Base-by-base conservation (phyloP, 2,888 invertebrate species). In the Coelinius sp. region DNA sequence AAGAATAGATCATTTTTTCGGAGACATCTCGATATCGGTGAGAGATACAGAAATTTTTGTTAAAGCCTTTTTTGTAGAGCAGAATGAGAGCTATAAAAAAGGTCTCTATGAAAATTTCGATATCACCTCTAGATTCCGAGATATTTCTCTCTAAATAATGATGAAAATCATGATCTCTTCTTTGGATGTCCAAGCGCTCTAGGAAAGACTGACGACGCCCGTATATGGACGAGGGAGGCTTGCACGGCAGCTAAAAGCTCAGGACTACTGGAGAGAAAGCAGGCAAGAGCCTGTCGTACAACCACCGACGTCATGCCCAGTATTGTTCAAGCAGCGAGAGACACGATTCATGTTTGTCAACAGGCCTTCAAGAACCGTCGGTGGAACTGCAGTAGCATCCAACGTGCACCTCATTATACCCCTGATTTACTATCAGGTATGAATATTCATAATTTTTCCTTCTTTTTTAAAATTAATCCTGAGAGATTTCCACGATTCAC, bases 301-400 rank as follows among this genome's bases (percentile, higher is more conserved):
- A 90, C 91, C 78, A 91, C 92, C 74, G 91, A 92, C 75, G 90
- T 92, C 77, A 94, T 96, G 94, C 91, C 92, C 65, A 92, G 93
- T 82, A 91, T 95, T 73, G 92, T 93, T n/a, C 90, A 91, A 65
- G 95, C 95, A 0, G 93, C 95, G 3, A 89, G 90, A 44, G 89
- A 92, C 71, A 91, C 94, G 4, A 90, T 92, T 65, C 88, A 91
- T 74, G 92, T 93, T 63, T 96, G 95, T 87, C 92, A 93, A 85
- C 88, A 90, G 76, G 90, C 93, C 24, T 94, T 95, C 88, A 89
- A 90, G 25, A 91, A 93, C 80, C 90, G 94, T 75, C 89, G 95
- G 72, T 96, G 95, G 95, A 95, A 96, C 88, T 96, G 95, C 88
- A 93, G 94, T 73, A 93, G 94, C 53, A 90, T 95, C 67, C 90